Conservation (phyloP, 2,113 vertebrate species). For the Dicaeum eximium region DNA sequence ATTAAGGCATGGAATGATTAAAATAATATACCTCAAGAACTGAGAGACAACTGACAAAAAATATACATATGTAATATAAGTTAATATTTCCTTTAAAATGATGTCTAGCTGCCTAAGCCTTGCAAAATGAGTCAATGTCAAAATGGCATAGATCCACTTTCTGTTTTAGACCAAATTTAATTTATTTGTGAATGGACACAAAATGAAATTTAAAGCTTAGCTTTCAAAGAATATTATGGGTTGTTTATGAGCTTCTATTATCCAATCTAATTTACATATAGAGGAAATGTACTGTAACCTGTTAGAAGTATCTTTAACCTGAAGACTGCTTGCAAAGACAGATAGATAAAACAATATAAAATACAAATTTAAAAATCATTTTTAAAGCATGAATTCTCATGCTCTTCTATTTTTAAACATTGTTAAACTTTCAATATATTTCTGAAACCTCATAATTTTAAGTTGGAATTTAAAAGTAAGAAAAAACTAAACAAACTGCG, state of each 20-base stretch:
- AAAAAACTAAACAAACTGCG: constrained; percentile 95
- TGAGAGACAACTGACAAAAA: constrained; percentile 94
- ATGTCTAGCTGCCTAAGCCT: constrained; percentile 99
- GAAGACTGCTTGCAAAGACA: constrained; percentile 98
- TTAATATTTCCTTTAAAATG: constrained; percentile 95
- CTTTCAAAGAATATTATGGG: constrained; percentile 88
- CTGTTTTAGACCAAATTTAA: constrained; percentile 83
- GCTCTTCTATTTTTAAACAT: constrained; percentile 93
- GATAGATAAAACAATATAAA: constrained; percentile 95
- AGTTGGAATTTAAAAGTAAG: constrained; percentile 95
- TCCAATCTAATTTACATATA: constrained; percentile 98
- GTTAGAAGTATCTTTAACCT: constrained; percentile 96
- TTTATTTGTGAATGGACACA: constrained; percentile 86
- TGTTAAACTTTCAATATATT: constrained; percentile 96
- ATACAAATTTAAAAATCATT: constrained; percentile 99
- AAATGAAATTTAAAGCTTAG: constrained; percentile 94
- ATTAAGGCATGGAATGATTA: constrained; percentile 99
- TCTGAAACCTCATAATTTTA: constrained; percentile 97
- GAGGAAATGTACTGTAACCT: constrained; percentile 89
- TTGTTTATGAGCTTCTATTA: constrained; percentile 87
- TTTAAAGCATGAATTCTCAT: constrained; percentile 95
- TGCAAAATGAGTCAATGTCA: constrained; percentile 88
- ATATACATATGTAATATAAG: constrained; percentile 95
- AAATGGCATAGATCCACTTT: constrained; percentile 81
- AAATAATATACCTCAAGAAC: constrained; percentile 96